Conservation (phyloP, 2,888 invertebrate genomes). For the Dicyrtomina minuta region DNA sequence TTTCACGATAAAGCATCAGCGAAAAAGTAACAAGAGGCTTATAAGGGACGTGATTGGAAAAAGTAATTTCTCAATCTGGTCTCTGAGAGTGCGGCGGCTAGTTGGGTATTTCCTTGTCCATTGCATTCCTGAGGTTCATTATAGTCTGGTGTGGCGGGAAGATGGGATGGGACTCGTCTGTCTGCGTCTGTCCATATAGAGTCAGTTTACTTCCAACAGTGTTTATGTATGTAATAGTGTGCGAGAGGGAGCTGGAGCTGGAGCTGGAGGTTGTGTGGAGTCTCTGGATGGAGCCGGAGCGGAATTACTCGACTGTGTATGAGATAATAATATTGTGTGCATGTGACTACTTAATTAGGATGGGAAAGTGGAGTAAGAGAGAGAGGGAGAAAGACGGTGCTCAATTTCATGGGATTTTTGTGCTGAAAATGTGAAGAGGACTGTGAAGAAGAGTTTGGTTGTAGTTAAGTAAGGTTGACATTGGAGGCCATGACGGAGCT, state of each 20-base stretch:
- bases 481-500: constrained; percentile 6
- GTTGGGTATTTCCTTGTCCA: constrained; percentile 19
- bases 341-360: constrained; percentile 43
- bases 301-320: constrained; percentile 32
- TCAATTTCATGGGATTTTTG: constrained; percentile 32
- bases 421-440: constrained; percentile 22
- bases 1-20: constrained; percentile 47
- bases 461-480: constrained; percentile 16
- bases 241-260: constrained; percentile 21
- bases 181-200: too few species aligned
- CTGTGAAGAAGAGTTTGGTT: constrained; percentile 7
- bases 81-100: neutral
- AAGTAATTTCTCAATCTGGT: constrained; percentile 45
- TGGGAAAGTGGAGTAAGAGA: constrained; percentile 17
- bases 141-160: neutral
- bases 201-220: too few species aligned
- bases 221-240: too few species aligned
- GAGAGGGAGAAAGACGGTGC: too few species aligned
- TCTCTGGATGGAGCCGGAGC: constrained; percentile 27
- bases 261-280: constrained; percentile 28
- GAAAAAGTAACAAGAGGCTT: constrained; percentile 44
- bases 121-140: constrained; percentile 8
- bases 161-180: neutral
- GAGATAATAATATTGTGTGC: constrained; percentile 39
- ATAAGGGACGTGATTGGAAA: constrained; percentile 49